Percentiles rank a stretch among this genome's conserved stretches.
These are phyloP conservation scores for Pachypeltis micranthus DNA, from an alignment of 1,140 invertebrate species.

Conservation along the genomic window DNA sequence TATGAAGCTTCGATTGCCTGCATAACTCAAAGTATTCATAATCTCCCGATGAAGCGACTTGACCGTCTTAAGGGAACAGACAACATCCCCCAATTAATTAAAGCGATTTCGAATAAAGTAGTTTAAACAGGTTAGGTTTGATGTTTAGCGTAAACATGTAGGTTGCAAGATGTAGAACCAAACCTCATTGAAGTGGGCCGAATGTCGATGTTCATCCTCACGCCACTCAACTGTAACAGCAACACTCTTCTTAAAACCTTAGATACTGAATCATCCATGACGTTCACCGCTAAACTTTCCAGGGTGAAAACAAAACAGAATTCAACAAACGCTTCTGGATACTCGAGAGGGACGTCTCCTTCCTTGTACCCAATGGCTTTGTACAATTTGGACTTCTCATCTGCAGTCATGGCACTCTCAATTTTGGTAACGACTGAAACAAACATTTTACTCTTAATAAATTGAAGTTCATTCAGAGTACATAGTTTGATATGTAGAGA, in stretches of 20 bases:
- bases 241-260: neutral
- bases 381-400: constrained; percentile 87
- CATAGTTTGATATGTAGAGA: no score
- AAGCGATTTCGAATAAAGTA: no score
- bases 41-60: no score
- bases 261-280: neutral
- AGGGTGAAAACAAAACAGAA: constrained; percentile 55
- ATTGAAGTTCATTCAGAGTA: no score
- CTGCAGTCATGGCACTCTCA: constrained; percentile 77
- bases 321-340: constrained; percentile 69
- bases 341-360: constrained; percentile 55
- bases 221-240: neutral
- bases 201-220: neutral
- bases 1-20: no score
- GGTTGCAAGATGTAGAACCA: no score
- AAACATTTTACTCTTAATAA: no score
- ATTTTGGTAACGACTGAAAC: constrained; percentile 59
- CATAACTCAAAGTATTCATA: no score
- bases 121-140: no score
- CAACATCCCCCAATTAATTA: no score
- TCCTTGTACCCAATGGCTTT: constrained; percentile 94
- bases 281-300: neutral
- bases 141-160: no score
- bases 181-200: neutral
- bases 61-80: no score